Evolutionary conservation across 2,113 vertebrate genomes (phyloP), one percentile per base, ranked within the genome.

Genomic region (Cyanistes caeruleus): DNA sequence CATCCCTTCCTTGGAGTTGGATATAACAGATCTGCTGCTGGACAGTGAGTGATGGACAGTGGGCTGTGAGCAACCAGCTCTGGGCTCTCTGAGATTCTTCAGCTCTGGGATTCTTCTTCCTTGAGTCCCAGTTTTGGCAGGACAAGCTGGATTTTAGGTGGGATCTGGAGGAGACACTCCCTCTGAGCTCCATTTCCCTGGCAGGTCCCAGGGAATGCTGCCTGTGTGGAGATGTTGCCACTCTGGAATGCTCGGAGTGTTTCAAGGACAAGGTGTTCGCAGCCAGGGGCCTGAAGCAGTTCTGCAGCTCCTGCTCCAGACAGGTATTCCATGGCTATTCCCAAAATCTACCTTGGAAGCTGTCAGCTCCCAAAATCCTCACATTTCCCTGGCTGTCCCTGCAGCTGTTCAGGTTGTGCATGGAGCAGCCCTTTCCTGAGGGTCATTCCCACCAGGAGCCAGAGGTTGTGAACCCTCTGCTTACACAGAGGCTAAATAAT

Each of bases 131-230:
- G 23, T 76, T 62, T 43, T 28, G 63, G 46, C 11, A 49, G 70
- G n/a, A 74, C 0, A 19, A 37, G n/a, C 17, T 39, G 37, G 37
- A 65, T 89, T 73, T 49, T 19, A 6, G 70, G 70, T 21, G 51
- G 64, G 16, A 64, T 7, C 5, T 19, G 67, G 59, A 55, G 59
- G 24, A 79, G n/a, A 17, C 1, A 0, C 9, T 5, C 39, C 67
- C 37, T 56, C 25, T 91, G 24, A 20, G 46, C 39, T 25, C 49
- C 74, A 5, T 53, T 78, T 15, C 7, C 60, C 7, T 28, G 18
- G 67, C 97, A 99, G 99, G 97, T 94, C 98, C 98, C 84, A 96
- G 98, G 96, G 98, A 98, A 94, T 99, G 99, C 77, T 97, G 98
- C 7, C 35, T 99, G 56, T 99, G 99, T 25, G 98, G 98, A 28